phyloP scores from a whole-genome alignment of 2,113 vertebrate genomes.

The Chloropsis hardwickii region DNA sequence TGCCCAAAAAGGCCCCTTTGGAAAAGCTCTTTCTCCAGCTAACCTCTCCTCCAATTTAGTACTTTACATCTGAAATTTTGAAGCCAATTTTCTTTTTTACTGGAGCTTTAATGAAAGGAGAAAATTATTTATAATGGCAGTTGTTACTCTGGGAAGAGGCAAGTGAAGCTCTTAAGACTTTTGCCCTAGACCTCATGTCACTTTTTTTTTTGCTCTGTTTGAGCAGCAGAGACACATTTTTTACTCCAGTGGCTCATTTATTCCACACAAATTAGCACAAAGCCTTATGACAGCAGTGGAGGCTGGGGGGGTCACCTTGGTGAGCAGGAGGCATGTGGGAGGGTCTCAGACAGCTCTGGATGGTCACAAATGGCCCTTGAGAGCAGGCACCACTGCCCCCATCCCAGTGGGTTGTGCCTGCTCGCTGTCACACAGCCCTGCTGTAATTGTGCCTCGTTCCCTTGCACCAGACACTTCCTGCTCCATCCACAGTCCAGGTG shows the following conservation, averaged over 20 bases:
- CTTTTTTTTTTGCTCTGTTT: not conserved
- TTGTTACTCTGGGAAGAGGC: not conserved
- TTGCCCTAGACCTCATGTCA: not conserved
- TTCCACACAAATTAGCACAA: not conserved
- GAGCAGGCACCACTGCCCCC: not conserved
- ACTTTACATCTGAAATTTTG: constrained; percentile 13
- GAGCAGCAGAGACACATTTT: not conserved
- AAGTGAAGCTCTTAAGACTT: not conserved
- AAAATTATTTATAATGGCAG: constrained; percentile 25
- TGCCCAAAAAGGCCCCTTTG: not conserved
- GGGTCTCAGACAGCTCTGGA: not conserved
- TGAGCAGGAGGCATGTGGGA: not conserved
- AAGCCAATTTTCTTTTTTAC: constrained; percentile 29
- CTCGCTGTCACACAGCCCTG: too few relatives aligned
- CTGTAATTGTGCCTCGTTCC: not conserved
- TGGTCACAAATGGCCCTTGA: not conserved
- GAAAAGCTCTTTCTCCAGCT: constrained; percentile 6
- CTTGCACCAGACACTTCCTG: accelerated
- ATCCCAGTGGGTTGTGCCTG: accelerated
- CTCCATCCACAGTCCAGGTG: accelerated
- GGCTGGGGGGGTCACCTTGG: not conserved
- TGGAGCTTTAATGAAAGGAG: constrained; percentile 21
- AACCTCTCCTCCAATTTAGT: constrained; percentile 18
- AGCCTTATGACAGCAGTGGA: not conserved
- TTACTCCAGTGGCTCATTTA: not conserved